phyloP scores from a whole-genome alignment of 2,888 invertebrate species.

The Agrochola lychnidis region DNA sequence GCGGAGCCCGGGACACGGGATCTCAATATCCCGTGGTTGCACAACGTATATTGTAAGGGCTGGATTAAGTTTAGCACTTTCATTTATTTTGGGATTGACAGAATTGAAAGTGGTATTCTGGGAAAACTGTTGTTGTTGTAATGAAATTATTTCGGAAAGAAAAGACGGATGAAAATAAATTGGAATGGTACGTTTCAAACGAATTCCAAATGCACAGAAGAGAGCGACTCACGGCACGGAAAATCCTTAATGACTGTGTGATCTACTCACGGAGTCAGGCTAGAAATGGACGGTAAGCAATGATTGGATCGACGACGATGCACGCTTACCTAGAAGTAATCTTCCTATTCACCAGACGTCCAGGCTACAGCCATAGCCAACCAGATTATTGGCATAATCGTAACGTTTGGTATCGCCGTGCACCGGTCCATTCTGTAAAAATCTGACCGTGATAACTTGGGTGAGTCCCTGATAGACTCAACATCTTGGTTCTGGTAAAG shows the following conservation, averaged over 20 bases:
- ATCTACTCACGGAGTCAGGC: too few species aligned
- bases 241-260: too few species aligned
- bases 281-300: too few species aligned
- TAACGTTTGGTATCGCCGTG: too few species aligned
- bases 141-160: background rate
- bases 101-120: conserved; percentile 15
- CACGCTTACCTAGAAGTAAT: background rate
- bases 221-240: too few species aligned
- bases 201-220: too few species aligned
- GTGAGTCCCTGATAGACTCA: background rate
- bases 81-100: conserved; percentile 51
- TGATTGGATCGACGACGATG: too few species aligned
- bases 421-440: too few species aligned
- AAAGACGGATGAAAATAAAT: too few species aligned
- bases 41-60: conserved; percentile 41
- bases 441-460: too few species aligned
- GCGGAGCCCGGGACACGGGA: conserved; percentile 47
- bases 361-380: background rate
- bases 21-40: conserved; percentile 56
- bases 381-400: background rate
- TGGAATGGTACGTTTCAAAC: too few species aligned
- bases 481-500: background rate
- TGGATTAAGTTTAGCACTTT: conserved; percentile 53
- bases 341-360: background rate
- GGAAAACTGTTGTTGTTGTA: background rate